Base-by-base conservation (phyloP, 2,113 vertebrate species). In the Psephotus haematonotus region DNA sequence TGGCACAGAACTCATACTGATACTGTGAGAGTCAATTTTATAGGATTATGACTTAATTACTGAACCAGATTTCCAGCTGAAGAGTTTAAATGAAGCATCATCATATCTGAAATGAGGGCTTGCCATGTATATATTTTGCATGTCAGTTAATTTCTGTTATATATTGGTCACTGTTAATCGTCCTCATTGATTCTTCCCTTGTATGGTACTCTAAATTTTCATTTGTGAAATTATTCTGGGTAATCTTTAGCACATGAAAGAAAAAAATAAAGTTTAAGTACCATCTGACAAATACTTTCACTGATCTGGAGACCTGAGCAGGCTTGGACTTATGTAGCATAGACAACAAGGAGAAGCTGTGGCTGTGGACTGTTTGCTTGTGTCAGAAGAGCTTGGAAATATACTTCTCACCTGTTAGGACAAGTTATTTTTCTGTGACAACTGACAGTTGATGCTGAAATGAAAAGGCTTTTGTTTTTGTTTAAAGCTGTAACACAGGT, bases 31-130 rank as follows among this genome's bases (percentile, higher is more conserved):
- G 44, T 91, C 3, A 5, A 29, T 92, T 79, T 12, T 52, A n/a
- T 57, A 79, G 90, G 69, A 72, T 93, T 95, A 68, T 82, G 44
- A 47, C 35, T 83, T 94, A 92, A 75, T 78, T 88, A 72, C 19
- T 86, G 35, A 46, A 79, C 31, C 82, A 67, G 87, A 84, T 89
- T 92, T 92, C 37, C 22, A 65, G 2, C 44, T 17, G 37, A 88
- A 69, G 15, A 29, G 17, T 79, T 92, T 49, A 84, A 86, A 93
- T 76, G 41, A 78, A 78, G 44, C 65, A 35, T 62, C 7, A 9
- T 68, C 7, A 8, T 84, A 80, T 37, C 68, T 72, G 11, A 87
- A 69, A 46, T 63, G 19, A 27, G 28, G 19, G 10, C 24, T 93
- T 93, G 55, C 69, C 19, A 1, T 17, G 22, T 35, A 10, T 59